phyloP scores from a whole-genome alignment of 2,797 vertebrate species.

The Neosilurus hyrtlii region DNA sequence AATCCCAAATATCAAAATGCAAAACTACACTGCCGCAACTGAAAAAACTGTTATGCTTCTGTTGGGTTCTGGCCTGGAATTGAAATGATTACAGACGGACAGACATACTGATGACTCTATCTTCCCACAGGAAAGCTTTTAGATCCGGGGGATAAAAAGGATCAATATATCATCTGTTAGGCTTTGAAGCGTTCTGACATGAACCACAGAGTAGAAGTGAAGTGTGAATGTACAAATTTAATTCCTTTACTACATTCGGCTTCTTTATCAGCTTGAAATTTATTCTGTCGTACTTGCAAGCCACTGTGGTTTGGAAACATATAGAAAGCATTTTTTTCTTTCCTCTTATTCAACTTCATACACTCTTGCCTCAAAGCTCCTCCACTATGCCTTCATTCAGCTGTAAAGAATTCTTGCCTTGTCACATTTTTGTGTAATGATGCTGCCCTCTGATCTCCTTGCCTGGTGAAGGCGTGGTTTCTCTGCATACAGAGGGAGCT shows the following conservation, averaged over 20 bases:
- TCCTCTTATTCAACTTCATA: conserved; percentile 27
- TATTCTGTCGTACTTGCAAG: neutral
- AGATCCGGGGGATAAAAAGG: neutral
- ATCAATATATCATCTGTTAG: neutral
- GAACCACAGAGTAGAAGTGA: neutral
- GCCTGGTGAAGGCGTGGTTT: conserved; percentile 35
- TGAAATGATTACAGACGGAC: no score
- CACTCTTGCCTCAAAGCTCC: conserved; percentile 9
- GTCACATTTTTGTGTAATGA: conserved; percentile 51
- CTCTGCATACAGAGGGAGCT: conserved; percentile 31
- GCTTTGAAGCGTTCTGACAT: neutral
- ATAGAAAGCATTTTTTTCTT: neutral
- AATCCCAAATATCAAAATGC: no score
- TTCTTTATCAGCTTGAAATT: neutral
- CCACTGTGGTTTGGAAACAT: conserved; percentile 12
- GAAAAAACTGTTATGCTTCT: no score
- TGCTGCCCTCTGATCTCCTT: conserved; percentile 39
- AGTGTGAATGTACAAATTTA: neutral
- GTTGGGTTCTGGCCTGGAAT: no score
- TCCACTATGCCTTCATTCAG: conserved; percentile 40
- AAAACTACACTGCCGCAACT: no score
- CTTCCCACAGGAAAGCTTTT: no score
- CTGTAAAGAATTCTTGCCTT: conserved; percentile 46
- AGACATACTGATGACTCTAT: no score
- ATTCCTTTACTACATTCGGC: neutral